These are phyloP conservation scores for Rhabdornis inornatus DNA, from an alignment of 2,113 vertebrate species.

Conservation along the genomic window DNA sequence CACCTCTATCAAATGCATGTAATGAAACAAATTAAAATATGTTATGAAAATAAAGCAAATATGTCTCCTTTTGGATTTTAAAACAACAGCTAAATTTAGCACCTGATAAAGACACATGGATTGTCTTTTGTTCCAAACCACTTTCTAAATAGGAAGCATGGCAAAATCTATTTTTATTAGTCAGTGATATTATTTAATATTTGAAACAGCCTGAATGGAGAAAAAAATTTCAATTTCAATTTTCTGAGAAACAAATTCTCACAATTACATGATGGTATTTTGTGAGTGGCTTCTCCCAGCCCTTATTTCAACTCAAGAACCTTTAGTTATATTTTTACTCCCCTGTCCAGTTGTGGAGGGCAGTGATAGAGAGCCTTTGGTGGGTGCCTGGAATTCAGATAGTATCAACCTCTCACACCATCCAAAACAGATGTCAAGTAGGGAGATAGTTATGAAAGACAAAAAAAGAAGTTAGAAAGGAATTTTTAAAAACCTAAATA, in stretches of 20 bases:
- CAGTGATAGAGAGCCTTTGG: background rate
- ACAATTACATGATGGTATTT: accelerated
- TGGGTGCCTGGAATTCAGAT: background rate
- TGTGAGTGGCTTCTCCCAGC: background rate
- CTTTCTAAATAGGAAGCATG: background rate
- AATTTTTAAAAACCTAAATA: accelerated
- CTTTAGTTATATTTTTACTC: background rate
- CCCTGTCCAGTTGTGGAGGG: accelerated
- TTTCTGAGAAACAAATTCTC: background rate
- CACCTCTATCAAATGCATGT: background rate
- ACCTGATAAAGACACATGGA: background rate
- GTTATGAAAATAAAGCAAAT: background rate
- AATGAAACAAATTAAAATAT: background rate
- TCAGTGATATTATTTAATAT: background rate
- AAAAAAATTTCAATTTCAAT: background rate
- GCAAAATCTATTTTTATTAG: background rate
- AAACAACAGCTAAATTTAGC: background rate
- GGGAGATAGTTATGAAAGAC: background rate
- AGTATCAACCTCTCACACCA: background rate
- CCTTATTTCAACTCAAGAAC: background rate
- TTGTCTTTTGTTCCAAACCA: background rate
- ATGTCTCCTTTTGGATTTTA: background rate
- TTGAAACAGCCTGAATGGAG: background rate
- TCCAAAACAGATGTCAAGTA: background rate
- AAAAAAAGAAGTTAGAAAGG: background rate